phyloP scores from a whole-genome alignment of 2,113 vertebrate species.

The Bungarus multicinctus region DNA sequence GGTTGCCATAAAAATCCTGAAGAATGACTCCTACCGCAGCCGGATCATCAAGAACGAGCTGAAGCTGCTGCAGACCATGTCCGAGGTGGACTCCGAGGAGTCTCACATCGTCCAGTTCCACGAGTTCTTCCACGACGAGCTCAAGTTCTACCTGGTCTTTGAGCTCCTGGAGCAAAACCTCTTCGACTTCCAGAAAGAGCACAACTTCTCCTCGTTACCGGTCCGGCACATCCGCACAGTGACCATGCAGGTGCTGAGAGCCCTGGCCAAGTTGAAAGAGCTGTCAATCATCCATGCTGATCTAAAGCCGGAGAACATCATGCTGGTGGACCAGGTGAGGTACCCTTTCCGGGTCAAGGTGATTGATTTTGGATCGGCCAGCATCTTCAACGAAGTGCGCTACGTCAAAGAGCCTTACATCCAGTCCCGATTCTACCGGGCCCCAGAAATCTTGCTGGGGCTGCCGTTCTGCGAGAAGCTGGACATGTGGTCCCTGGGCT shows the following conservation, averaged over 20 bases:
- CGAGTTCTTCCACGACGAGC: conserved; percentile 58
- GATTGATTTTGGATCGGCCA: conserved; percentile 75
- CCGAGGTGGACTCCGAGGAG: conserved; percentile 50
- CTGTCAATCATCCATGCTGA: conserved; percentile 75
- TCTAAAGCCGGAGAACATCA: conserved; percentile 79
- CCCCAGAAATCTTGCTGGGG: conserved; percentile 75
- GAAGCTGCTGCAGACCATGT: conserved; percentile 64
- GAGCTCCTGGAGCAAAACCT: conserved; percentile 77
- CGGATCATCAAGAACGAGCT: conserved; percentile 67
- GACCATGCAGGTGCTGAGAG: conserved; percentile 67
- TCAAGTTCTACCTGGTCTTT: conserved; percentile 72
- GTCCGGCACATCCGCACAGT: conserved; percentile 71
- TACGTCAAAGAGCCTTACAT: conserved; percentile 71
- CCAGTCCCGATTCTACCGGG: conserved; percentile 76
- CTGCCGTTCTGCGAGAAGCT: conserved; percentile 76
- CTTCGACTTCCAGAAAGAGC: conserved; percentile 73
- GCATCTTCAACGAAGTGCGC: conserved; percentile 68
- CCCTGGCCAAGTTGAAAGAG: conserved; percentile 70
- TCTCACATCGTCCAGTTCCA: conserved; percentile 72
- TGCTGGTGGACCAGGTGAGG: conserved; percentile 72
- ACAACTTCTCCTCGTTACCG: conserved; percentile 66
- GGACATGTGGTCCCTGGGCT: conserved; percentile 78
- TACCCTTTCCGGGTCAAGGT: conserved; percentile 75
- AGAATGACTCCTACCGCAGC: conserved; percentile 47
- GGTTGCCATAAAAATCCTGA: conserved; percentile 76